Percentiles rank a stretch among this genome's conserved stretches.
Conservation (phyloP, 2,888 invertebrate genomes). For the Tyria jacobaeae region DNA sequence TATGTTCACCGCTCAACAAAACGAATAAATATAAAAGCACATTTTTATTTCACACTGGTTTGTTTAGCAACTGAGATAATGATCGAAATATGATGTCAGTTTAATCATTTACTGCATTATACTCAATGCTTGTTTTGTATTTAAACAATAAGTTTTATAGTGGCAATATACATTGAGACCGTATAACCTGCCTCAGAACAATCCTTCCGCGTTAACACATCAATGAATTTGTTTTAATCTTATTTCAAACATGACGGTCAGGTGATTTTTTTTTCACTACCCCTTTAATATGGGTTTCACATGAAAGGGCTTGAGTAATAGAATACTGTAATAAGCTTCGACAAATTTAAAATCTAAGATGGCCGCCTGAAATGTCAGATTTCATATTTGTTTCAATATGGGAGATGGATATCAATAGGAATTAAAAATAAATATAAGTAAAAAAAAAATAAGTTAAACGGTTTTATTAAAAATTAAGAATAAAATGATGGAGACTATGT, state of each 20-base stretch:
- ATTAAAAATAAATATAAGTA: no score
- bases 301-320: no score
- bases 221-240: neutral
- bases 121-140: neutral
- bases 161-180: neutral
- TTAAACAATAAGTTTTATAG: neutral
- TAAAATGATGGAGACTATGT: no score
- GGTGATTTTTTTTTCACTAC: no score
- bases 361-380: no score
- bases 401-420: no score
- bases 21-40: slow-evolving; percentile 6
- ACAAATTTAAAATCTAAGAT: no score
- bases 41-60: slow-evolving; percentile 9
- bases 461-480: no score
- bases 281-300: no score
- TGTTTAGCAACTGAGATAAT: slow-evolving; percentile 5
- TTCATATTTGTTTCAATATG: no score
- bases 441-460: no score
- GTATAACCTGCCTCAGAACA: neutral
- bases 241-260: neutral
- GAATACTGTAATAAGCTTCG: no score
- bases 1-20: neutral
- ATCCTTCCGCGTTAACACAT: neutral
- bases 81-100: neutral
- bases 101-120: neutral